Evolutionary conservation across 2,113 vertebrate species (phyloP).

Genomic region (Motacilla tschutschensis): DNA sequence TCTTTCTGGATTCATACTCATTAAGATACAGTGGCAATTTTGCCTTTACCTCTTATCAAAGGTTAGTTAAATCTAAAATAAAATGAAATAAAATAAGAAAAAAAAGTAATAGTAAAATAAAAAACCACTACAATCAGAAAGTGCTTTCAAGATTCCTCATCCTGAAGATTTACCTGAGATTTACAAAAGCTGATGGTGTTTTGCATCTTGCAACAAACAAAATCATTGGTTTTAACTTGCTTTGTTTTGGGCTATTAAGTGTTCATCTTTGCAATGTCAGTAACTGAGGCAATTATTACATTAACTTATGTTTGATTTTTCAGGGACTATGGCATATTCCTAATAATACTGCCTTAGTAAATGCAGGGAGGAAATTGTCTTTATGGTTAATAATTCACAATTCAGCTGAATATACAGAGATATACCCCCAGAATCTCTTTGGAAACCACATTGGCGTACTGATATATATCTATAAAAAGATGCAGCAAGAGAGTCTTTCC

Average conservation of each 20-base stretch:
- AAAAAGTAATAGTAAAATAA: neutral
- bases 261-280: neutral
- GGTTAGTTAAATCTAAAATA: neutral
- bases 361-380: fast-evolving
- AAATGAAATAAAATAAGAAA: neutral
- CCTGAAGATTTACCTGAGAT: neutral
- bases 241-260: neutral
- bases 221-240: neutral
- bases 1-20: neutral
- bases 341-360: neutral
- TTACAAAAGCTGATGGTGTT: neutral
- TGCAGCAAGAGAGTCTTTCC: neutral
- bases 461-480: neutral
- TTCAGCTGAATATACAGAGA: neutral
- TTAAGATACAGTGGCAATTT: slow-evolving; percentile 18
- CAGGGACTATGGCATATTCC: neutral
- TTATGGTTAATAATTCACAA: neutral
- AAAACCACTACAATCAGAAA: neutral
- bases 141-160: neutral
- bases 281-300: neutral
- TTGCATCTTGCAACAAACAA: neutral
- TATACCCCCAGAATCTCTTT: neutral
- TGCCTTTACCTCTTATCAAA: neutral
- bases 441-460: neutral
- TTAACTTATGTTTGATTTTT: neutral